Percentiles rank a stretch among this genome's conserved stretches.
Evolutionary conservation across 2,888 invertebrate species (phyloP).

Genomic region (Pterostichus madidus): DNA sequence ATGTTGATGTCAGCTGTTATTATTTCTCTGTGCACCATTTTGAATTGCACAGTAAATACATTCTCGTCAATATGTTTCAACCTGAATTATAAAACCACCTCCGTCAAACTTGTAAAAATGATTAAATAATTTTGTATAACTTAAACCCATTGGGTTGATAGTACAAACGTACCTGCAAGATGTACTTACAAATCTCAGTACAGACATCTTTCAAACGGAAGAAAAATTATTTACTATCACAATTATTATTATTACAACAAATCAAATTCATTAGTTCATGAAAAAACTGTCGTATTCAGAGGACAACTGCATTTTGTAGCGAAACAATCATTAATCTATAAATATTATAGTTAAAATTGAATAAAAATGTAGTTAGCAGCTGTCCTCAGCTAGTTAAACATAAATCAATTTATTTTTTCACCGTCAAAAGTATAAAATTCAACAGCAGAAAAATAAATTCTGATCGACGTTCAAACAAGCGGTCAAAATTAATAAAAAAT

Average conservation of each 20-base stretch:
- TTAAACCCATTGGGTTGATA: conserved; percentile 67
- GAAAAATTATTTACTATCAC: conserved; percentile 39
- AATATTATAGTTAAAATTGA: no score
- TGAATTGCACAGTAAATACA: conserved; percentile 31
- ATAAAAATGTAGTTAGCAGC: no score
- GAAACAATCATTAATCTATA: no score
- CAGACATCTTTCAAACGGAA: conserved; percentile 65
- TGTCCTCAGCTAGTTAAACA: no score
- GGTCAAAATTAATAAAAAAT: neutral
- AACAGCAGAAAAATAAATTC: no score
- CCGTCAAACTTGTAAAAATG: conserved; percentile 63
- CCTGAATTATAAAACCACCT: conserved; percentile 60
- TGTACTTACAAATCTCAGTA: conserved; percentile 57
- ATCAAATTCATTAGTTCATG: neutral
- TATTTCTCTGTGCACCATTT: conserved; percentile 24
- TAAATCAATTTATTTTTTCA: no score
- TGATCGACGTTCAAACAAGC: no score
- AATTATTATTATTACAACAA: neutral
- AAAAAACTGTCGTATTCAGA: neutral
- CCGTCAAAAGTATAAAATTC: no score
- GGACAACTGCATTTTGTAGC: no score
- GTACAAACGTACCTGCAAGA: conserved; percentile 63
- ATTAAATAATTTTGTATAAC: conserved; percentile 66
- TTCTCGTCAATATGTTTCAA: conserved; percentile 57
- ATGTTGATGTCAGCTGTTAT: conserved; percentile 21